Evolutionary conservation across 1,140 invertebrate species (phyloP).

Genomic region (Drosophila ambigua): DNA sequence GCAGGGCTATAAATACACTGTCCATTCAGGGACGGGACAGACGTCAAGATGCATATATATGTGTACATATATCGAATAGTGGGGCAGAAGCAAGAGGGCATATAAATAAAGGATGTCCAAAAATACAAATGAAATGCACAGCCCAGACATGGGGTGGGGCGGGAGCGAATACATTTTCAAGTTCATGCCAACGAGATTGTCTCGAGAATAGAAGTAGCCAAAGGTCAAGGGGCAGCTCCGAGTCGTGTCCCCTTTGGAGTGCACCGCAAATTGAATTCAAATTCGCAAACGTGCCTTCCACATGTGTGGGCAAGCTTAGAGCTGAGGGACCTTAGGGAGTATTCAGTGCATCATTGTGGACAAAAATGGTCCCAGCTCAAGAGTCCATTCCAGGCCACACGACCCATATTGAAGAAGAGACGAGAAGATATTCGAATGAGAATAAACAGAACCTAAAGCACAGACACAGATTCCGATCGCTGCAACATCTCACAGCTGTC

Average conservation of each 20-base stretch:
- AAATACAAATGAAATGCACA: conserved; percentile 19
- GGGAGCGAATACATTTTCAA: conserved; percentile 58
- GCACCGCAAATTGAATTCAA: conserved; percentile 75
- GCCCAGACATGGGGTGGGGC: background rate
- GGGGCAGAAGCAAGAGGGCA: background rate
- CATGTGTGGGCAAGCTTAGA: conserved; percentile 46
- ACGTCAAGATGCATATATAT: conserved; percentile 3
- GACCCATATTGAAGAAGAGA: background rate
- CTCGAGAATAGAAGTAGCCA: conserved; percentile 36
- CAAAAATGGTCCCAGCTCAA: no score
- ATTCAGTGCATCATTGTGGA: no score
- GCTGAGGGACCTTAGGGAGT: background rate
- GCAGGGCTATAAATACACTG: conserved; percentile 30
- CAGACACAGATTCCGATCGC: conserved; percentile 4
- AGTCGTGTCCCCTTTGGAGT: conserved; percentile 39
- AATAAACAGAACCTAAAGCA: background rate
- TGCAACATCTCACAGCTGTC: conserved; percentile 23
- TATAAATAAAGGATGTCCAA: conserved; percentile 42
- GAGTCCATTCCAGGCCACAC: no score
- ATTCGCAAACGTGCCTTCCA: conserved; percentile 66
- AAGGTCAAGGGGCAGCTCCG: conserved; percentile 51
- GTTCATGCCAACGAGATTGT: conserved; percentile 57
- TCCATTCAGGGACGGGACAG: conserved; percentile 30
- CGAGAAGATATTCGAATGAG: background rate
- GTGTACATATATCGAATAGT: background rate